phyloP scores from a whole-genome alignment of 2,113 vertebrate genomes.

The Tychaedon coryphoeus region DNA sequence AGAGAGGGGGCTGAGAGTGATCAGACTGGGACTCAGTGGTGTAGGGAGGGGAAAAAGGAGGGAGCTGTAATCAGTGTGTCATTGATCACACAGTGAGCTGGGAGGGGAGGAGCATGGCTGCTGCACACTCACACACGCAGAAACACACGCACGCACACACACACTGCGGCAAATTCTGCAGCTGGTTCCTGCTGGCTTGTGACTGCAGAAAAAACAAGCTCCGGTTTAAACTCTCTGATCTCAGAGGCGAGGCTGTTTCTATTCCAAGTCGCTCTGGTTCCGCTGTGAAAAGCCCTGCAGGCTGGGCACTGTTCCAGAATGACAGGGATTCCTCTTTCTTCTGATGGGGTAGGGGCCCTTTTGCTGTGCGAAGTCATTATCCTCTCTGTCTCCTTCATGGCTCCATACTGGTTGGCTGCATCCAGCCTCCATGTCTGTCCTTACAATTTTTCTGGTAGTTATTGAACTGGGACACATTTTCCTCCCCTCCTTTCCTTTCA shows the following conservation, averaged over 20 bases:
- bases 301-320: background rate
- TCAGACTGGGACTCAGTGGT: background rate
- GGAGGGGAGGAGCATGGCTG: conserved; percentile 70
- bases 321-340: background rate
- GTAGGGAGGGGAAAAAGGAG: conserved; percentile 43
- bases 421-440: background rate
- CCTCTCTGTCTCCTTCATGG: background rate
- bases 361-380: background rate
- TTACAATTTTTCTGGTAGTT: background rate
- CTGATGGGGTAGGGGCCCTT: background rate
- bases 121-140: conserved; percentile 60
- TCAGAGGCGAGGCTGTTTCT: conserved; percentile 15
- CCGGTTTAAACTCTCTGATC: conserved; percentile 44
- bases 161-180: conserved; percentile 85
- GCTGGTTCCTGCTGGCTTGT: conserved; percentile 70
- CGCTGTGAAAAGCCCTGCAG: conserved; percentile 11
- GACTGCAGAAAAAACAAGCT: conserved; percentile 76
- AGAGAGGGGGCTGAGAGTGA: background rate
- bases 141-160: conserved; percentile 52
- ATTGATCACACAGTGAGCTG: conserved; percentile 23
- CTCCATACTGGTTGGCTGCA: background rate
- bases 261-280: conserved; percentile 5
- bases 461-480: background rate
- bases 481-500: background rate
- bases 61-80: conserved; percentile 21